Conservation (phyloP, 2,797 vertebrate genomes). For the Loris lydekkerianus region DNA sequence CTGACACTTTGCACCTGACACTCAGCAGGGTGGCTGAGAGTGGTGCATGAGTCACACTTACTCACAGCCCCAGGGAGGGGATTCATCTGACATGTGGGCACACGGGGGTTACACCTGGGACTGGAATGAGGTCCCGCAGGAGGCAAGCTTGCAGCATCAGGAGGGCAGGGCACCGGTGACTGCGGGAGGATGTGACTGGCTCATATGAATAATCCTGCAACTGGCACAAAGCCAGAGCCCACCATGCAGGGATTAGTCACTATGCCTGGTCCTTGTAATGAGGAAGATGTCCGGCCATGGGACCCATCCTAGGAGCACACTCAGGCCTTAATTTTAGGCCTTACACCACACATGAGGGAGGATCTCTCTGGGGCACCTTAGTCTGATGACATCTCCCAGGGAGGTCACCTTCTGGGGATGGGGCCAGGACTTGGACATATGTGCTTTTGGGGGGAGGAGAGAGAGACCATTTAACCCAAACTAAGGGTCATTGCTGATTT, state of each 20-base stretch:
- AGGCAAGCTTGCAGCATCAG: not conserved
- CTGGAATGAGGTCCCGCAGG: not conserved
- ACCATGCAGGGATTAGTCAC: not conserved
- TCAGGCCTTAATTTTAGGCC: not conserved
- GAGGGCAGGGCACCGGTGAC: not conserved
- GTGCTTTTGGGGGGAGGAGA: rapidly evolving
- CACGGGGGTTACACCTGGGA: not conserved
- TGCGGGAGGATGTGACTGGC: rapidly evolving
- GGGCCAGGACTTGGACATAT: not conserved
- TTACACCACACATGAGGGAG: not conserved
- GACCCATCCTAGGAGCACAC: not conserved
- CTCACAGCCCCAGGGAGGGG: not conserved
- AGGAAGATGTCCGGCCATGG: not conserved
- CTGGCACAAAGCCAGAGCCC: too few relatives aligned
- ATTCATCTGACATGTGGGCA: not conserved
- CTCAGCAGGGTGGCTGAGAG: not conserved
- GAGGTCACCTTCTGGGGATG: too few relatives aligned
- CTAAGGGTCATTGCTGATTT: not conserved
- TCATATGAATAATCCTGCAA: not conserved
- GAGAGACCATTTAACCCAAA: not conserved
- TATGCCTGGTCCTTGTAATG: not conserved
- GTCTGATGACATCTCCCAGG: too few relatives aligned
- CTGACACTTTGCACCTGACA: too few relatives aligned
- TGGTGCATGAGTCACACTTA: not conserved
- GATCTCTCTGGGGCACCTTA: not conserved